Percentiles rank a stretch among this genome's conserved stretches.
phyloP scores from a whole-genome alignment of 2,888 invertebrate genomes.

The Chaitophorus viminalis region DNA sequence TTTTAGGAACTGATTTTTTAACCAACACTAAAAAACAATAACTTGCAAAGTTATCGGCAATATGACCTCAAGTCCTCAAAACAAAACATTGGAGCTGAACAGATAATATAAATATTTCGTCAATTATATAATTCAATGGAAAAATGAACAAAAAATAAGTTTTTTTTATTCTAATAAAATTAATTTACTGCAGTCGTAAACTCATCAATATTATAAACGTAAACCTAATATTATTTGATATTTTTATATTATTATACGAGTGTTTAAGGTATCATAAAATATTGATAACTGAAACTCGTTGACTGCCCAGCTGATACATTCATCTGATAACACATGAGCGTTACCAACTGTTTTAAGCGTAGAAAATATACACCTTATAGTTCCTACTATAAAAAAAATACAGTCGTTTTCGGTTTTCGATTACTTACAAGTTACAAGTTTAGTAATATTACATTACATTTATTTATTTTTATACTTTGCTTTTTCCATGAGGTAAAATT shows the following conservation, averaged over 20 bases:
- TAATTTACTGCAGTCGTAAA: no score
- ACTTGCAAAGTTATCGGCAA: not conserved
- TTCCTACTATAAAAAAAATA: no score
- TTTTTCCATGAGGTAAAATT: no score
- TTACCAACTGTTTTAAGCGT: conserved; percentile 20
- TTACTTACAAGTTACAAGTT: no score
- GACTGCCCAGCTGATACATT: conserved; percentile 21
- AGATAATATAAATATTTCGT: not conserved
- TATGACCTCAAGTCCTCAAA: not conserved
- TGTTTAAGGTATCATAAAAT: not conserved
- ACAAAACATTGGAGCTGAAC: no score
- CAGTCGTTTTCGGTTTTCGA: no score
- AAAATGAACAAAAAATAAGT: conserved; percentile 1
- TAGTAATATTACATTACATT: no score
- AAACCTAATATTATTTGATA: not conserved
- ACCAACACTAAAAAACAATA: not conserved
- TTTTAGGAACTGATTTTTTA: not conserved
- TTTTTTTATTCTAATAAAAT: no score
- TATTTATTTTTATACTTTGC: no score
- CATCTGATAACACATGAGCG: conserved; percentile 7
- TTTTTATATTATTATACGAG: not conserved
- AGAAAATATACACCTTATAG: not conserved
- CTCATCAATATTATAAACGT: no score
- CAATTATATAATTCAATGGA: not conserved
- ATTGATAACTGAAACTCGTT: conserved; percentile 43